Percentiles rank a stretch among this genome's conserved stretches.
These are phyloP conservation scores for Macrochelys suwanniensis DNA, from an alignment of 2,797 vertebrate species.

Conservation along the genomic window DNA sequence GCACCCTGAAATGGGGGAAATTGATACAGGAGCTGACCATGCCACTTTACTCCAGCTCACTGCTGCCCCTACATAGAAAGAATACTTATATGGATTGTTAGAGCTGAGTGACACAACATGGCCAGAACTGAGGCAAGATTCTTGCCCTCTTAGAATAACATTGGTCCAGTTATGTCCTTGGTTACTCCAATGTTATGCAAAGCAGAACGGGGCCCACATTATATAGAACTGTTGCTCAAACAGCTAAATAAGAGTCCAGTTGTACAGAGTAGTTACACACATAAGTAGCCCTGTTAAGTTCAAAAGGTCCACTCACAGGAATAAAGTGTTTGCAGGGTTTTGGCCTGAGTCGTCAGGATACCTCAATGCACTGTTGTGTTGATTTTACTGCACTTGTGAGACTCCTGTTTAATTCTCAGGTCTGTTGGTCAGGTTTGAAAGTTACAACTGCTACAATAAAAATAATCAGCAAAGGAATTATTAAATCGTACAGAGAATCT, in stretches of 20 bases:
- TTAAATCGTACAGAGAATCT: background rate
- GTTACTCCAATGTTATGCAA: background rate
- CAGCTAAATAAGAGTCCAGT: background rate
- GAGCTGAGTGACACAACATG: background rate
- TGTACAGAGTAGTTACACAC: background rate
- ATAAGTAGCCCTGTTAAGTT: background rate
- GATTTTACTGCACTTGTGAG: background rate
- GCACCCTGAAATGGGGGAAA: background rate
- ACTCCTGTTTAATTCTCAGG: accelerated
- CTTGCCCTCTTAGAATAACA: background rate
- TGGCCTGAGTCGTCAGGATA: accelerated
- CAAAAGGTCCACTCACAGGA: background rate
- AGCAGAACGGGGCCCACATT: background rate
- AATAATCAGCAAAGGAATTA: background rate
- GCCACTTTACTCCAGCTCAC: background rate
- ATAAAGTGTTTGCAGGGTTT: accelerated
- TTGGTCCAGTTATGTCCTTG: background rate
- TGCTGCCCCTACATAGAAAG: background rate
- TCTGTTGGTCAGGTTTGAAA: background rate
- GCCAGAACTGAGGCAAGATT: background rate
- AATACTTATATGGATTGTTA: background rate
- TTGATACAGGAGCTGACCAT: background rate
- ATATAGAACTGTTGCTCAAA: background rate
- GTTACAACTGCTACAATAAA: background rate
- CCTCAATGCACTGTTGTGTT: accelerated